Evolutionary conservation across 2,113 vertebrate genomes (phyloP).

Genomic region (Corythornis madagascariensis): DNA sequence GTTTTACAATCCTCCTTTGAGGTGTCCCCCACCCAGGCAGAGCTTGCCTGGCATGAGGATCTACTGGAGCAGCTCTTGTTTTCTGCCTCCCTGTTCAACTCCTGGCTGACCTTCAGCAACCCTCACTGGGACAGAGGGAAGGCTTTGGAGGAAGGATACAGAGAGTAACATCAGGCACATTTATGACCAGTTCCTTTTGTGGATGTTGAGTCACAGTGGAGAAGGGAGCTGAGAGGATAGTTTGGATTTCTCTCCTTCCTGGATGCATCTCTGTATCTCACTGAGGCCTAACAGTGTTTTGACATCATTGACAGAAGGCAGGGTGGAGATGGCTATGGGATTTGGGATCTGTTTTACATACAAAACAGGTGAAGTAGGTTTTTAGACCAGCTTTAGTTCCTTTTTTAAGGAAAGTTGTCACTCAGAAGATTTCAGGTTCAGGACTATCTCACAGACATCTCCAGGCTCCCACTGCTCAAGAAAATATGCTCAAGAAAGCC

Average conservation of each 20-base stretch:
- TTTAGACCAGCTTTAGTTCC: neutral
- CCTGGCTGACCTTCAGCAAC: neutral
- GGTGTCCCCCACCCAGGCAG: too few species aligned
- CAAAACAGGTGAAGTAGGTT: neutral
- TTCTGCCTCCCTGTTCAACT: neutral
- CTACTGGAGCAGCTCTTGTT: accelerated
- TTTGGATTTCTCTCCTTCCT: neutral
- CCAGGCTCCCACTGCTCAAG: neutral
- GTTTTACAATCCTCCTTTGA: neutral
- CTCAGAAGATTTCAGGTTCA: neutral
- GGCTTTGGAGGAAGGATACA: neutral
- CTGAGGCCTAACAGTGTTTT: neutral
- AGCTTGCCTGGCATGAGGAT: neutral
- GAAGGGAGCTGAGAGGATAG: neutral
- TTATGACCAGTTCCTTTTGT: neutral
- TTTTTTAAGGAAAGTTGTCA: neutral
- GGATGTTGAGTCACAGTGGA: neutral
- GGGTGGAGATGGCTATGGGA: neutral
- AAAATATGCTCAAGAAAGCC: neutral
- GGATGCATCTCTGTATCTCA: accelerated
- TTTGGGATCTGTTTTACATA: neutral
- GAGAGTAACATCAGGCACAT: neutral
- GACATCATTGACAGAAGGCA: neutral
- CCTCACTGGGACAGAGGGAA: neutral
- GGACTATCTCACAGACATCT: neutral